phyloP scores from a whole-genome alignment of 2,888 invertebrate genomes.

The Chaitophorus viminalis region DNA sequence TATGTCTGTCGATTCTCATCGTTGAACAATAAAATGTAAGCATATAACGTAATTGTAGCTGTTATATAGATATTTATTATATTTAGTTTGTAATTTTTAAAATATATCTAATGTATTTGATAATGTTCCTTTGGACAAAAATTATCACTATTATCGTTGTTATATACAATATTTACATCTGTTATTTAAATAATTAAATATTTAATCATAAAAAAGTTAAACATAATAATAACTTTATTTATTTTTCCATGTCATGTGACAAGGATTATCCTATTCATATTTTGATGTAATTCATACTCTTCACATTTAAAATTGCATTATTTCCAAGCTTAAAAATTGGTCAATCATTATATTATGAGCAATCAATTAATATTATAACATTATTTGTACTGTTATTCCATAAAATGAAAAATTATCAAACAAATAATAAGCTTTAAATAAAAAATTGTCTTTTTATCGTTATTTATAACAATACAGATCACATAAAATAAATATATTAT shows the following conservation, averaged over 20 bases:
- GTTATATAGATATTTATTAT: slow-evolving; percentile 51
- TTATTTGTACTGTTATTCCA: too few relatives aligned
- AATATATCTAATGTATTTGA: slow-evolving; percentile 44
- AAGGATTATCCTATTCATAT: neutral
- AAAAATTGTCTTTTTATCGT: too few relatives aligned
- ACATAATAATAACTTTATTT: slow-evolving; percentile 14
- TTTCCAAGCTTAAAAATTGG: neutral
- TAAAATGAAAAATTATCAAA: too few relatives aligned
- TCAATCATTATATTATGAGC: too few relatives aligned
- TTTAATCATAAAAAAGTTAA: slow-evolving; percentile 49
- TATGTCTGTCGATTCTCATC: slow-evolving; percentile 41
- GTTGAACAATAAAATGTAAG: slow-evolving; percentile 47
- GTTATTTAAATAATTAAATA: slow-evolving; percentile 57
- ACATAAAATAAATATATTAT: too few relatives aligned
- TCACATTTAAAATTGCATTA: neutral
- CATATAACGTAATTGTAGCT: slow-evolving; percentile 44
- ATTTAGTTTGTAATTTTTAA: slow-evolving; percentile 48
- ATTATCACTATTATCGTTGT: slow-evolving; percentile 55
- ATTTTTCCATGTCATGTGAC: neutral
- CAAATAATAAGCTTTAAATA: too few relatives aligned
- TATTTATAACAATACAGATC: too few relatives aligned
- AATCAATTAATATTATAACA: too few relatives aligned
- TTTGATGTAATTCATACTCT: neutral
- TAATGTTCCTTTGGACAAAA: slow-evolving; percentile 18
- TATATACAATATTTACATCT: slow-evolving; percentile 57